These are phyloP conservation scores for Brachionus angularis DNA, from an alignment of 1,140 invertebrate species.

Conservation along the genomic window DNA sequence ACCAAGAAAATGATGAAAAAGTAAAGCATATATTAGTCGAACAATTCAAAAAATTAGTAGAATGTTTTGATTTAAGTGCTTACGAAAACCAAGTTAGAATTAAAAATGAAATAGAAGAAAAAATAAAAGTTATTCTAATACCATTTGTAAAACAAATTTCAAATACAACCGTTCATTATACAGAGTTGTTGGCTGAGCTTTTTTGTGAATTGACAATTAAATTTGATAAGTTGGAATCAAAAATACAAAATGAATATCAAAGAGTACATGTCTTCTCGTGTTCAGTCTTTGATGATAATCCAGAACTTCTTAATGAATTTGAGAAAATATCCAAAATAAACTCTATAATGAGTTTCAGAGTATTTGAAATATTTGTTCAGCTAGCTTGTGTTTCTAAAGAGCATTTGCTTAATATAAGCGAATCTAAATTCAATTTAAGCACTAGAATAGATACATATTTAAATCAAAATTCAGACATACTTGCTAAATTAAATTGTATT, in stretches of 20 bases:
- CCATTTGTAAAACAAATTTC: conserved; percentile 12
- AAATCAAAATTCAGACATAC: conserved; percentile 1
- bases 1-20: conserved; percentile 21
- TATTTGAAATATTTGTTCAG: conserved; percentile 23
- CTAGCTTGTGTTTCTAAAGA: neutral
- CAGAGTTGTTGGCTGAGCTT: neutral
- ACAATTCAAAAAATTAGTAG: neutral
- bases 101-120: neutral
- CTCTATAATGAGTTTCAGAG: neutral
- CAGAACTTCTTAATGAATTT: neutral
- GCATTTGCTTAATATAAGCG: conserved; percentile 2
- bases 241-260: conserved; percentile 13
- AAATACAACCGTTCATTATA: neutral
- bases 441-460: neutral
- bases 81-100: neutral
- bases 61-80: neutral
- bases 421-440: conserved; percentile 7
- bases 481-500: conserved; percentile 20
- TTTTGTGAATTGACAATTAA: conserved; percentile 22
- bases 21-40: conserved; percentile 7
- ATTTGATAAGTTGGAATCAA: conserved; percentile 4
- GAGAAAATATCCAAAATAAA: neutral
- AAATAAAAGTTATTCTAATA: neutral
- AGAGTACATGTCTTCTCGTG: conserved; percentile 35
- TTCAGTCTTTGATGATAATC: conserved; percentile 27